phyloP scores from a whole-genome alignment of 1,140 invertebrate species.

The Diorhabda carinulata region DNA sequence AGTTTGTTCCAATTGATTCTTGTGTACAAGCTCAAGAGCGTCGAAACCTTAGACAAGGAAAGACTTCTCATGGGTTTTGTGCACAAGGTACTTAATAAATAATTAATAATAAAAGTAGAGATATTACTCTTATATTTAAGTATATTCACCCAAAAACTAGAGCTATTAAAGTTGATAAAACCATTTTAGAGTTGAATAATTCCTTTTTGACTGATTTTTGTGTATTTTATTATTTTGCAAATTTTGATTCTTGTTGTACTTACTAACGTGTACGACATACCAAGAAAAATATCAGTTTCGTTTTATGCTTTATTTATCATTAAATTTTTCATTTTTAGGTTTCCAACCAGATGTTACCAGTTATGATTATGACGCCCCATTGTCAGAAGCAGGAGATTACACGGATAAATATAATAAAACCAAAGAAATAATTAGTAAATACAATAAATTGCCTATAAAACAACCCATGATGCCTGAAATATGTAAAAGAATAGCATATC shows the following conservation, averaged over 20 bases:
- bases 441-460: conserved; percentile 45
- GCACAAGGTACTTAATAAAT: too few relatives aligned
- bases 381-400: conserved; percentile 53
- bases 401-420: conserved; percentile 49
- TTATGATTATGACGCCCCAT: conserved; percentile 55
- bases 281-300: conserved; percentile 6
- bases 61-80: too few relatives aligned
- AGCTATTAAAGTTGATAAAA: not conserved
- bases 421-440: conserved; percentile 43
- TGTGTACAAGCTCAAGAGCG: too few relatives aligned
- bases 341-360: conserved; percentile 38
- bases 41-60: too few relatives aligned
- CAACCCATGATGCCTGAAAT: conserved; percentile 39
- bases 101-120: too few relatives aligned
- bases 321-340: conserved; percentile 3
- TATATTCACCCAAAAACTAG: not conserved
- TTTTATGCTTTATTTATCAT: not conserved
- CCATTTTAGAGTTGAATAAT: not conserved
- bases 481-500: not conserved
- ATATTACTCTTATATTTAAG: too few relatives aligned
- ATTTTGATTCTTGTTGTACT: not conserved
- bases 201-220: not conserved
- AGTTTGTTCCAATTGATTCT: too few relatives aligned
- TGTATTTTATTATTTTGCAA: not conserved
- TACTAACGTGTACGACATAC: not conserved